A percentile compares a stretch with the other conserved stretches of the same genome.
Conservation (phyloP, 2,888 invertebrate genomes). For the Punctoribates punctum region DNA sequence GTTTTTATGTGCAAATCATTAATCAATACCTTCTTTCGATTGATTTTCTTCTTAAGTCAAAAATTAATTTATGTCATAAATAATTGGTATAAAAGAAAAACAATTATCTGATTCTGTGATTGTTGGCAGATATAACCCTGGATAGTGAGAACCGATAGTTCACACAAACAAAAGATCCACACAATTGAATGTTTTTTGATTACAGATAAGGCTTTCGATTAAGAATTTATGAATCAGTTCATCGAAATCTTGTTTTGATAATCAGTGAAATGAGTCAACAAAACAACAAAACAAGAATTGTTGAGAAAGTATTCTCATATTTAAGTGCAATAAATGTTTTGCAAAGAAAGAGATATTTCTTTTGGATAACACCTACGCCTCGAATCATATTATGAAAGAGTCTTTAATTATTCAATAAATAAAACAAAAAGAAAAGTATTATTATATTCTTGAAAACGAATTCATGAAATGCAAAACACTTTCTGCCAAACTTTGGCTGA, state of each 20-base stretch:
- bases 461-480: slow-evolving; percentile 2
- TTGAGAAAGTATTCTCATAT: not conserved
- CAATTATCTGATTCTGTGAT: no score
- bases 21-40: not conserved
- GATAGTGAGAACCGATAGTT: no score
- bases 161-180: no score
- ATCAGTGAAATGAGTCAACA: not conserved
- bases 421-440: not conserved
- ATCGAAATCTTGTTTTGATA: not conserved
- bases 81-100: no score
- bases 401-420: not conserved
- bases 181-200: no score
- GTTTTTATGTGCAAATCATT: not conserved
- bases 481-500: not conserved
- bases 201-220: no score
- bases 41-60: no score
- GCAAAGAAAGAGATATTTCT: not conserved
- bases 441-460: not conserved
- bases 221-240: no score
- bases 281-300: not conserved
- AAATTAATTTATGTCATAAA: no score
- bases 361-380: slow-evolving; percentile 7
- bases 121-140: no score
- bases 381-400: not conserved
- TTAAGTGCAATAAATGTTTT: not conserved